These are phyloP conservation scores for Dolichallabes microphthalmus DNA, from an alignment of 2,113 vertebrate species.

Conservation along the genomic window DNA sequence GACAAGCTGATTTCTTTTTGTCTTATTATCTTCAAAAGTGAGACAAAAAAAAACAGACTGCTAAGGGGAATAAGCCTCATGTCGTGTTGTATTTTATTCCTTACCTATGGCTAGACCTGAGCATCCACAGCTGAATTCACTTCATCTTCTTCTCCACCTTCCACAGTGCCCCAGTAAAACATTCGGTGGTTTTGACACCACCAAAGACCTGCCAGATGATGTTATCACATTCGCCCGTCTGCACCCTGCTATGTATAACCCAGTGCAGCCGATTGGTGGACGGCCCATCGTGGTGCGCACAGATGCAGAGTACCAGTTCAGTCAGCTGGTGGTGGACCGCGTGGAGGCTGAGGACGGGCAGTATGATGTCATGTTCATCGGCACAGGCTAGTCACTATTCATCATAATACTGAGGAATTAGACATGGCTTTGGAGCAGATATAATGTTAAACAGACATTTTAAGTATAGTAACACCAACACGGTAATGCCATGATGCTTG, in stretches of 20 bases:
- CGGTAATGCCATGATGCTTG: not conserved
- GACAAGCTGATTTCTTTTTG: not conserved
- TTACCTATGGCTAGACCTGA: not conserved
- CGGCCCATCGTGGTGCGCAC: slow-evolving; percentile 94
- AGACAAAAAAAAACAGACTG: not conserved
- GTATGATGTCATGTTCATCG: slow-evolving; percentile 98
- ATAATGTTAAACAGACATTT: not conserved
- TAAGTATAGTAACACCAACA: not conserved
- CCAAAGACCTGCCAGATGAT: slow-evolving; percentile 95
- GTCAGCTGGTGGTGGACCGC: slow-evolving; percentile 95
- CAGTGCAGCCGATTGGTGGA: slow-evolving; percentile 89
- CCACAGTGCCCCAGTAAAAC: slow-evolving; percentile 96
- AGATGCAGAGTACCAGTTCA: slow-evolving; percentile 93
- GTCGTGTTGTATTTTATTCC: not conserved
- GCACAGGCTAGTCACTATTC: slow-evolving; percentile 80
- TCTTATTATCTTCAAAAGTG: not conserved
- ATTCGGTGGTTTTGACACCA: slow-evolving; percentile 96
- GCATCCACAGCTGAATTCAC: not conserved
- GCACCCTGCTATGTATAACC: slow-evolving; percentile 96
- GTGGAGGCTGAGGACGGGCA: slow-evolving; percentile 97
- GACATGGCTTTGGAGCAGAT: not conserved
- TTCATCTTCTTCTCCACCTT: not conserved
- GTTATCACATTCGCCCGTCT: slow-evolving; percentile 95
- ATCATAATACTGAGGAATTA: not conserved
- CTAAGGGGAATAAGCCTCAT: not conserved